These are phyloP conservation scores for Ligdia adustata DNA, from an alignment of 2,888 invertebrate genomes.

Conservation along the genomic window DNA sequence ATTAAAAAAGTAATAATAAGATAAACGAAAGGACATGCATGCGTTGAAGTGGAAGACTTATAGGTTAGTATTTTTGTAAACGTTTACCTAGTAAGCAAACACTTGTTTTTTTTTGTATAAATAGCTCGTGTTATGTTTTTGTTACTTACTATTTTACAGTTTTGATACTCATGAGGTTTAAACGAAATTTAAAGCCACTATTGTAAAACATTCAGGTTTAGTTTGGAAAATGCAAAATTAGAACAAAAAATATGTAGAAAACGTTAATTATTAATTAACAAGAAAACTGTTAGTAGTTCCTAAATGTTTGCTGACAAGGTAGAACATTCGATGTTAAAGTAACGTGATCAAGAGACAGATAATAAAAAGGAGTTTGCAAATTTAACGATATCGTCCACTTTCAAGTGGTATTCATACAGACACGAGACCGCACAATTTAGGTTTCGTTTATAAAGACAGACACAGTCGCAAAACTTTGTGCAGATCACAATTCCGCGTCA, in stretches of 20 bases:
- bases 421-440: slow-evolving; percentile 58
- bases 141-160: no score
- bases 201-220: no score
- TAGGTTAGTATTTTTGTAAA: slow-evolving; percentile 10
- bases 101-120: no score
- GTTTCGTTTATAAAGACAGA: slow-evolving; percentile 54
- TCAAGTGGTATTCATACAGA: slow-evolving; percentile 67
- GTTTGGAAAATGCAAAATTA: no score
- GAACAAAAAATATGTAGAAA: no score
- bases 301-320: slow-evolving; percentile 29
- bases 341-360: slow-evolving; percentile 11
- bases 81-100: slow-evolving; percentile 30
- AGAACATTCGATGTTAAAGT: slow-evolving; percentile 11
- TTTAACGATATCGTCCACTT: slow-evolving; percentile 53
- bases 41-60: slow-evolving; percentile 9
- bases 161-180: no score
- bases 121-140: no score
- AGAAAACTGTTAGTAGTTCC: no score
- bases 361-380: slow-evolving; percentile 26
- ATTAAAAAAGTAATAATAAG: slow-evolving; percentile 10
- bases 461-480: slow-evolving; percentile 65
- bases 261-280: slow-evolving; percentile 8
- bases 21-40: slow-evolving; percentile 11
- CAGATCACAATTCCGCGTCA: slow-evolving; percentile 68
- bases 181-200: no score